Evolutionary conservation across 64 coral and sea anemone genomes (phyloP).

Genomic region (Montipora capricornis): DNA sequence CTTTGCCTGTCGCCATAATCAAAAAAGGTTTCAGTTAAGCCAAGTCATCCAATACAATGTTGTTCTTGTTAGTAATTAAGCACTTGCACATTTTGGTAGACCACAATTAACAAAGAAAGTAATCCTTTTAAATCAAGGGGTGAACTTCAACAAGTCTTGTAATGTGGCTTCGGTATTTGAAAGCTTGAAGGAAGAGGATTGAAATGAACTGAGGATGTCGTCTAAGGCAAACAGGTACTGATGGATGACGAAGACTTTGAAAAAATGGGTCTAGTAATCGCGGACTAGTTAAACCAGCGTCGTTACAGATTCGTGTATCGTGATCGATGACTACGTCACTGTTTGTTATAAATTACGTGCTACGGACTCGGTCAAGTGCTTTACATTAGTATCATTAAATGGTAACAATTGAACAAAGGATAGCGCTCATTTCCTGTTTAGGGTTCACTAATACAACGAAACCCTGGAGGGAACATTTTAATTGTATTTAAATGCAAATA

Average conservation of each 20-base stretch:
- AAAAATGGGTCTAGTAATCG: not conserved
- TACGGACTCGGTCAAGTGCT: not conserved
- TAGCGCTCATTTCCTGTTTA: slow-evolving; percentile 40
- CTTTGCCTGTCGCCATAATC: not conserved
- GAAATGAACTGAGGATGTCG: not conserved
- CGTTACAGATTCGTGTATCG: not conserved
- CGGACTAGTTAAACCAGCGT: no score
- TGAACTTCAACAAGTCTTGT: not conserved
- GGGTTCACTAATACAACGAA: not conserved
- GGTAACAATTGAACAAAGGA: slow-evolving; percentile 16
- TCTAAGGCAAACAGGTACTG: not conserved
- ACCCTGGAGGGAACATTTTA: not conserved
- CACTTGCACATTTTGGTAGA: not conserved
- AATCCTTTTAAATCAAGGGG: not conserved
- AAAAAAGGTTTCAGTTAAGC: not conserved
- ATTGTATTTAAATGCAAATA: slow-evolving; percentile 30
- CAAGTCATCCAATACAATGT: no score
- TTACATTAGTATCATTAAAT: slow-evolving; percentile 2
- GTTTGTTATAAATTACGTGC: not conserved
- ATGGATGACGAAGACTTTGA: not conserved
- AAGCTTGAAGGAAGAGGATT: not conserved
- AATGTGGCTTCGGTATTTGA: not conserved
- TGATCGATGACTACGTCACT: not conserved
- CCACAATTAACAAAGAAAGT: not conserved
- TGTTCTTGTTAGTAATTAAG: no score